Percentiles rank a stretch among this genome's conserved stretches.
These are phyloP conservation scores for Lepeophtheirus salmonis DNA, from an alignment of 1,140 invertebrate genomes.

Conservation along the genomic window DNA sequence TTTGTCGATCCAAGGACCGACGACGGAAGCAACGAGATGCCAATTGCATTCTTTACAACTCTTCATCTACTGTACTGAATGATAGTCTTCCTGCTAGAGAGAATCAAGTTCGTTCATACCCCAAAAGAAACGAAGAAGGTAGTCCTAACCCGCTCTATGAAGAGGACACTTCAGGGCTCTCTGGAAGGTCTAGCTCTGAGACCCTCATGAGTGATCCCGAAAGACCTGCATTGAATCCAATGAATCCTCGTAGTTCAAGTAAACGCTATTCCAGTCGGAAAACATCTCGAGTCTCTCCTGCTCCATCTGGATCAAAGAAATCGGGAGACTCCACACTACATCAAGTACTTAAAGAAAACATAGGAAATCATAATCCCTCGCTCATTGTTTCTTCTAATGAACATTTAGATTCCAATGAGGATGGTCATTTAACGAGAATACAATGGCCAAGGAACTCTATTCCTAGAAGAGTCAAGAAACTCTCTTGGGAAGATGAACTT, in stretches of 20 bases:
- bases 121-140: no score
- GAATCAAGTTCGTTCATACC: no score
- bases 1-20: slow-evolving; percentile 30
- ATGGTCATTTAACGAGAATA: slow-evolving; percentile 8
- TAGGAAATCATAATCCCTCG: background rate
- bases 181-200: background rate
- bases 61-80: background rate
- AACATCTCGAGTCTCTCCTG: background rate
- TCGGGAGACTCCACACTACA: background rate
- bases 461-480: slow-evolving; percentile 43
- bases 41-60: background rate
- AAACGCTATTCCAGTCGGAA: background rate
- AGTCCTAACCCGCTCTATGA: background rate
- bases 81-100: background rate
- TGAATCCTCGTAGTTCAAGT: background rate
- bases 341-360: background rate
- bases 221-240: background rate
- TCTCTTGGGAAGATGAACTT: slow-evolving; percentile 48
- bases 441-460: slow-evolving; percentile 36
- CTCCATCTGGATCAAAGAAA: background rate
- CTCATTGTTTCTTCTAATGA: background rate
- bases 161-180: slow-evolving; percentile 1
- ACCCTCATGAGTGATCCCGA: background rate
- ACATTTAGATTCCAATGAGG: background rate
- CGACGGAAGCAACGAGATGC: slow-evolving; percentile 41